phyloP scores from a whole-genome alignment of 2,888 invertebrate species.

The Catocala fraxini region DNA sequence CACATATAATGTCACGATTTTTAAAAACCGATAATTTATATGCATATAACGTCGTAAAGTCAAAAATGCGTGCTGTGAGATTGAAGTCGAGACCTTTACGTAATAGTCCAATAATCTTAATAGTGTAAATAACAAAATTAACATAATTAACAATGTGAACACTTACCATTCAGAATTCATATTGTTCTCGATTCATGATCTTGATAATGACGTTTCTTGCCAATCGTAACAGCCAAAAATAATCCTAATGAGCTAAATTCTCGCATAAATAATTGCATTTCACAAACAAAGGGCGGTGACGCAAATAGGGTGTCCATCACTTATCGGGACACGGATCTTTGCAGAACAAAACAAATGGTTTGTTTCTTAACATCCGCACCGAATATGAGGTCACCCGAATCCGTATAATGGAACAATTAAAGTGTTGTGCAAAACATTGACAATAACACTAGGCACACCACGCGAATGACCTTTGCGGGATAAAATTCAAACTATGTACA shows the following conservation, averaged over 20 bases:
- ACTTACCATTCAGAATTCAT: too few relatives aligned
- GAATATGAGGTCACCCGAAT: slow-evolving; percentile 53
- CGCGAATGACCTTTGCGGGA: slow-evolving; percentile 37
- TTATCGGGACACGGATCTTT: slow-evolving; percentile 47
- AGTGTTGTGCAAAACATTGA: slow-evolving; percentile 61
- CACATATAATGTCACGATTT: too few relatives aligned
- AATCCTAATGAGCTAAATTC: slow-evolving; percentile 11
- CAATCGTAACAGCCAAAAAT: background rate
- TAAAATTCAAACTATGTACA: slow-evolving; percentile 33
- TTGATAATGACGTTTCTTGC: background rate
- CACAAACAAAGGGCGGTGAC: slow-evolving; percentile 43
- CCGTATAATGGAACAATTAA: slow-evolving; percentile 67
- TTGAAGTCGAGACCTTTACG: background rate
- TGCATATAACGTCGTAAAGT: background rate
- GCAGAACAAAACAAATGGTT: slow-evolving; percentile 45
- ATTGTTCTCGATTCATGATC: too few relatives aligned
- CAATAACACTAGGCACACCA: slow-evolving; percentile 56
- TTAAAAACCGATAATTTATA: too few relatives aligned
- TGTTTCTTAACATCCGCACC: slow-evolving; percentile 63
- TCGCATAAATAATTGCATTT: slow-evolving; percentile 36
- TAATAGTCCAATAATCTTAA: too few relatives aligned
- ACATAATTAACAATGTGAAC: too few relatives aligned
- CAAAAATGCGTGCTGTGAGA: background rate
- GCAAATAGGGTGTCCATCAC: slow-evolving; percentile 48
- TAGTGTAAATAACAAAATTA: too few relatives aligned